Base-by-base conservation (phyloP, 2,113 vertebrate species). In the Heliornis fulica region DNA sequence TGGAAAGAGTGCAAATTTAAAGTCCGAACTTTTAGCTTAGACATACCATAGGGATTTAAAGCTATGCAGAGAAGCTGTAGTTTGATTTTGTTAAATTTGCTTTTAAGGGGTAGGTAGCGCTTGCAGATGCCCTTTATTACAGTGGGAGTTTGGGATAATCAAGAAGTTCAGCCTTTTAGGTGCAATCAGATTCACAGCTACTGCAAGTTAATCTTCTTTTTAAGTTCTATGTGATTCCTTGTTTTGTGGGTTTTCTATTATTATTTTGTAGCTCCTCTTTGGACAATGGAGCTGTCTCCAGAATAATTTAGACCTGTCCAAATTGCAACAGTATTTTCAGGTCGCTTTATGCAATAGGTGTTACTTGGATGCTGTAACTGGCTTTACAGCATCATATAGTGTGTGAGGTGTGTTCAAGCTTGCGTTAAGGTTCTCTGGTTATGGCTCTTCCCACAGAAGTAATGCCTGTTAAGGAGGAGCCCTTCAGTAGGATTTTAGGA, bases 301-400 rank as follows among this genome's bases (percentile, higher is more conserved):
- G 61, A n/a, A 29, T 54, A 54, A 80, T 79, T 64, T 50, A 64
- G 43, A 41, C 48, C 57, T 84, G 72, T 75, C n/a, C 21, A 15
- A 57, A 65, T 94, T 89, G 75, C 65, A 75, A 38, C 70, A 89
- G 81, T 61, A 50, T 81, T 91, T 36, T 25, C 17, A 40, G 57
- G 7, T 57, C 85, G 31, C 53, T 87, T 84, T 82, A 34, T 79
- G 61, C n/a, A 74, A 31, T 89, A 92, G 40, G n/a, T 91, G 57
- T 89, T 87, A 68, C 57, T 66, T 80, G 57, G 8, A 20, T 90
- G 54, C 78, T 80, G 71, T 85, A 83, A 83, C 63, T 93, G 75
- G 82, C 78, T 90, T 87, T 80, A 76, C 61, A 91, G 95, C 43
- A 87, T 76, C 70, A 3, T 79, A 4, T 40, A 46, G 23, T 31